A percentile compares a stretch with the other conserved stretches of the same genome.
Conservation (phyloP, 2,113 vertebrate genomes). For the Rhabdornis inornatus region DNA sequence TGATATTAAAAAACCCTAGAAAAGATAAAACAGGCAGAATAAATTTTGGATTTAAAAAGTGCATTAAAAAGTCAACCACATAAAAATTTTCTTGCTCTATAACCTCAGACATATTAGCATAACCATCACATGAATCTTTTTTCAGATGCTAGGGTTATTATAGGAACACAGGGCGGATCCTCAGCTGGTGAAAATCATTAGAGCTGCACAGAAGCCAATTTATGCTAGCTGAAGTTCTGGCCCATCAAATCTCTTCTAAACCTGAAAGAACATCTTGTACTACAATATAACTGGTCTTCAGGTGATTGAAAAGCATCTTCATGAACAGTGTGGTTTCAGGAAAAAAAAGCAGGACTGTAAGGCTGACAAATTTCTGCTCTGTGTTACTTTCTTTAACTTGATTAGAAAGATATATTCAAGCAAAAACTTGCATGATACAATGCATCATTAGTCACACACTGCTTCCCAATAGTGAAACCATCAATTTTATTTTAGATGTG, state of each 20-base stretch:
- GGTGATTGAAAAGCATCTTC: conserved; percentile 38
- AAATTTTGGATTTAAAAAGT: conserved; percentile 18
- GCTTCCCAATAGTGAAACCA: conserved; percentile 18
- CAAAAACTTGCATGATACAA: neutral
- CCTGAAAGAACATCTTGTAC: conserved; percentile 38
- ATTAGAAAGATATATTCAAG: neutral
- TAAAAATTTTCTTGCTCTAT: conserved; percentile 13
- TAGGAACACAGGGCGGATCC: conserved; percentile 24
- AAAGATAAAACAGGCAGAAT: conserved; percentile 14
- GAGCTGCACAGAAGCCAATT: conserved; percentile 25
- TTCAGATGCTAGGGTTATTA: conserved; percentile 22
- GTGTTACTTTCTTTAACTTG: neutral
- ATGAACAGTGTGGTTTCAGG: neutral
- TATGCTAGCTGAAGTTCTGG: conserved; percentile 41
- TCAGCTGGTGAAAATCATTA: conserved; percentile 31
- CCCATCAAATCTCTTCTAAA: conserved; percentile 48
- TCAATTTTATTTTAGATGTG: conserved; percentile 25
- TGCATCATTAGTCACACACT: conserved; percentile 10
- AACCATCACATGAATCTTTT: conserved; percentile 6
- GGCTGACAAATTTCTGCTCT: neutral
- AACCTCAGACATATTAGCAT: conserved; percentile 4
- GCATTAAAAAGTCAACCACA: conserved; percentile 14
- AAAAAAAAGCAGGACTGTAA: neutral
- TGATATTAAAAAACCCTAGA: neutral
- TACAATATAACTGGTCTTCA: conserved; percentile 11